Evolutionary conservation across 2,797 vertebrate species (phyloP), one percentile per base, ranked within the genome.

Genomic region (Melopsittacus undulatus): DNA sequence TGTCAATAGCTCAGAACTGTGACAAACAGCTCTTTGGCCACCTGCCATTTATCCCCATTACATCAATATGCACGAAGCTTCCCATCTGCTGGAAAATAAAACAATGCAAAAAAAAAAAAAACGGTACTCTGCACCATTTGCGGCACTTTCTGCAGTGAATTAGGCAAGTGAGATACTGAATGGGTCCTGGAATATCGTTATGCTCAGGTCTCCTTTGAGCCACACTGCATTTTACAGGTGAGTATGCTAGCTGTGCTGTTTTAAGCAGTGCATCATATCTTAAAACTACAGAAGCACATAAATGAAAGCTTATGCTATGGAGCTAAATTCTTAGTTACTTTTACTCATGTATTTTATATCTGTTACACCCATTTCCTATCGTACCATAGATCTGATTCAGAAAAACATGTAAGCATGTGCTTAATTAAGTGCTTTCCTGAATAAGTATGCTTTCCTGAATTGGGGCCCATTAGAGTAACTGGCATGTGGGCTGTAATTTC

Each of bases 321-420:
- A 83, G 26, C 57, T 72, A 24, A 73, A 17, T 74, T 92, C 74
- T 86, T 49, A 38, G 80, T 81, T 91, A 42, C 27, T 89, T 94
- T 81, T 89, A 57, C 22, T 89, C 46, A 29, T n/a, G 26, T n/a
- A 30, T 62, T 95, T 90, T 64, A 45, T 69, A 79, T 88, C 95
- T 97, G 95, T 92, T 96, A 91, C 91, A 88, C 73, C 87, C 66
- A 91, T 96, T 97, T 97, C 87, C 85, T 96, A 79, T 86, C 76
- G 95, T 89, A 90, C 61, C 48, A 26, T 83, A 81, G 92, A 84
- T 72, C 61, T 67, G 74, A 82, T 95, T 96, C 94, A 96, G 91
- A 94, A 96, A 96, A 96, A 43, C 45, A 46, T 69, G 70, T 66
- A 84, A 92, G 80, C 83, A 95, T 94, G 83, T 87, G 64, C 87